These are phyloP conservation scores for Acholoe squamosa DNA, from an alignment of 2,888 invertebrate species.

Conservation along the genomic window DNA sequence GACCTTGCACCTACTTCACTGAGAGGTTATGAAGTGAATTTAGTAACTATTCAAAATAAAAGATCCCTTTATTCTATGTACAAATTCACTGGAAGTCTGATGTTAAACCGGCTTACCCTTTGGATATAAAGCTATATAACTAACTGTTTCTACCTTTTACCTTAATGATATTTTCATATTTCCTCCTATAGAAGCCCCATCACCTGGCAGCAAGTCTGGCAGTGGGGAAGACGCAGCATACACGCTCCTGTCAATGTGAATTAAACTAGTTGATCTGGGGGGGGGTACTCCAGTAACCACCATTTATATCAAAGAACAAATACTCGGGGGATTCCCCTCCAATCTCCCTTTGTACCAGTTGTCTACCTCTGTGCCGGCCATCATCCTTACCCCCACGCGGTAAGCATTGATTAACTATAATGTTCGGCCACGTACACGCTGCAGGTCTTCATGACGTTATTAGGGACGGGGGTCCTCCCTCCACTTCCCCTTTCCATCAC, in stretches of 20 bases:
- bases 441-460: slow-evolving; percentile 8
- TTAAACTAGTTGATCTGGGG: slow-evolving; percentile 21
- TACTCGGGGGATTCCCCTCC: background rate
- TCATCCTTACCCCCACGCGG: background rate
- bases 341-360: too few relatives aligned
- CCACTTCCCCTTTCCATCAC: background rate
- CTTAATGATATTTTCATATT: too few relatives aligned
- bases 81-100: too few relatives aligned
- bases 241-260: background rate
- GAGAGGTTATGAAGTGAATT: too few relatives aligned
- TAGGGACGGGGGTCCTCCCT: slow-evolving; percentile 1
- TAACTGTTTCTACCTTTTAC: too few relatives aligned
- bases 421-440: background rate
- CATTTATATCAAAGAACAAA: slow-evolving; percentile 7
- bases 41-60: too few relatives aligned
- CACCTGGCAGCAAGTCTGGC: too few relatives aligned
- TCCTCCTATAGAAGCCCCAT: too few relatives aligned
- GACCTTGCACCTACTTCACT: too few relatives aligned
- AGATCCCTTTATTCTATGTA: too few relatives aligned
- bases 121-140: too few relatives aligned
- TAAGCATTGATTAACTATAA: slow-evolving; percentile 20
- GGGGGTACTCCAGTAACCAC: slow-evolving; percentile 28
- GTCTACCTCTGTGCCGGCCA: background rate
- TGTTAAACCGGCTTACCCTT: too few relatives aligned
- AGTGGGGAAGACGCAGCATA: background rate